Percentiles rank a stretch among this genome's conserved stretches.
Conservation (phyloP, 2,888 invertebrate species). For the Diabrotica balteata region DNA sequence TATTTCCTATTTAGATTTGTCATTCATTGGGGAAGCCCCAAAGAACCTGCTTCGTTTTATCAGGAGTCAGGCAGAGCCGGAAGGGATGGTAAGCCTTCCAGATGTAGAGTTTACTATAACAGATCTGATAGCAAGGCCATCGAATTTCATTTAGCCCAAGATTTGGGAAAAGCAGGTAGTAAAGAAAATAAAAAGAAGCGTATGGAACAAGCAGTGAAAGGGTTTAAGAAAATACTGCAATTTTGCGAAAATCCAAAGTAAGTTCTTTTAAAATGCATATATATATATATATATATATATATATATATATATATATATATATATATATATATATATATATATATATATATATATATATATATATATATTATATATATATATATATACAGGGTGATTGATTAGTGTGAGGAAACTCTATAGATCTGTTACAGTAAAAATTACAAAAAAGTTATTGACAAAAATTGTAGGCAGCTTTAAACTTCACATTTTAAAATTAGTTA, state of each 20-base stretch:
- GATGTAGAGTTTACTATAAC: slow-evolving; percentile 92
- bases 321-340: too few species aligned
- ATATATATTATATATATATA: too few species aligned
- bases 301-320: too few species aligned
- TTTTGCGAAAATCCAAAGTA: slow-evolving; percentile 84
- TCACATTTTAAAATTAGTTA: too few species aligned
- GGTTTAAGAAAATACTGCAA: slow-evolving; percentile 83
- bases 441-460: too few species aligned
- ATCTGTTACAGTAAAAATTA: too few species aligned
- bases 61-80: slow-evolving; percentile 97
- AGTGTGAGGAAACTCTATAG: too few species aligned
- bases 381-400: too few species aligned
- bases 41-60: slow-evolving; percentile 95
- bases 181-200: slow-evolving; percentile 63
- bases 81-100: slow-evolving; percentile 87
- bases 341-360: too few species aligned
- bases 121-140: slow-evolving; percentile 82
- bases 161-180: slow-evolving; percentile 68
- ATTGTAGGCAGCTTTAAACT: too few species aligned
- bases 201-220: slow-evolving; percentile 72
- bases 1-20: slow-evolving; percentile 73
- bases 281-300: too few species aligned
- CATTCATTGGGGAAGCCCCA: slow-evolving; percentile 95
- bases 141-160: slow-evolving; percentile 78
- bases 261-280: slow-evolving; percentile 4